Conservation (phyloP, 2,113 vertebrate species). For the Casuarius casuarius region DNA sequence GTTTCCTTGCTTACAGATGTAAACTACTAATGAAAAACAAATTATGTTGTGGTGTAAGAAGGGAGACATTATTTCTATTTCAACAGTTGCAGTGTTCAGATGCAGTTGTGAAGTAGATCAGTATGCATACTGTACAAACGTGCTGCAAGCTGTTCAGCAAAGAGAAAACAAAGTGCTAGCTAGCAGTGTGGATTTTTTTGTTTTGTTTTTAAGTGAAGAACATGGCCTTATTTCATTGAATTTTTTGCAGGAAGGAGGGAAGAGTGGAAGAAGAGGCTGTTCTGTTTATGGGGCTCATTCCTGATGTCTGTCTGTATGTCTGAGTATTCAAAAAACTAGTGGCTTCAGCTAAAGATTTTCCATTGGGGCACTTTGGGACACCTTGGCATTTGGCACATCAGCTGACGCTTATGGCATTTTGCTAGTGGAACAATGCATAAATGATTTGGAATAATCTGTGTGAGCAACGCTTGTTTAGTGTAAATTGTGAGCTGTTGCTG, state of each 20-base stretch:
- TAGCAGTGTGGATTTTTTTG: neutral
- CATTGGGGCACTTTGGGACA: neutral
- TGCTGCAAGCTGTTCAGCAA: neutral
- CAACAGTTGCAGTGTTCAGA: neutral
- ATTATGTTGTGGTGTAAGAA: neutral
- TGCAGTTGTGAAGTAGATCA: neutral
- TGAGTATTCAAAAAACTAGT: neutral
- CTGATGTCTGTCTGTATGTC: neutral
- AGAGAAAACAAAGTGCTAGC: neutral
- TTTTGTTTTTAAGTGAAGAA: neutral
- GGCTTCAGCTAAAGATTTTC: neutral
- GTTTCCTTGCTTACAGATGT: neutral
- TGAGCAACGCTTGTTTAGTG: neutral
- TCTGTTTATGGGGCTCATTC: neutral
- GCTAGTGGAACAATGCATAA: neutral
- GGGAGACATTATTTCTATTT: neutral
- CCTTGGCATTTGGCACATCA: neutral
- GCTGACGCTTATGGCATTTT: conserved; percentile 1
- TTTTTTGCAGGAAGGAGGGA: neutral
- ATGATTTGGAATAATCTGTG: conserved; percentile 11
- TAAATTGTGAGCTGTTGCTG: neutral
- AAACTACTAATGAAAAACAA: neutral
- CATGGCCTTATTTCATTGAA: neutral
- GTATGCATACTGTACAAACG: neutral
- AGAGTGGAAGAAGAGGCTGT: neutral